Percentiles rank a stretch among this genome's conserved stretches.
These are phyloP conservation scores for Hypsibius dujardini DNA, from an alignment of 1,140 invertebrate species.

Conservation along the genomic window DNA sequence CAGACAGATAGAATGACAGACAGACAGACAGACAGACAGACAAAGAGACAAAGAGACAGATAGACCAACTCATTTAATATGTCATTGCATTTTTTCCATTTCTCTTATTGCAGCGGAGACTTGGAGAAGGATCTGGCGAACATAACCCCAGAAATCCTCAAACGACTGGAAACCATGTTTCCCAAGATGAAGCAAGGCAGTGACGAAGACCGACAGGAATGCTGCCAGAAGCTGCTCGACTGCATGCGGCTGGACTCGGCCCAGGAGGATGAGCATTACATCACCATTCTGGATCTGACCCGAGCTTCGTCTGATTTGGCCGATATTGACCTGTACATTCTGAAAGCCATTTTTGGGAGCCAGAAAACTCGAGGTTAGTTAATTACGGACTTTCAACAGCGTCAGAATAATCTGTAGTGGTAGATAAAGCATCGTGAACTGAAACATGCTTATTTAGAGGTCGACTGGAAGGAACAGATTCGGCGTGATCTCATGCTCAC, in stretches of 20 bases:
- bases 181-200: conserved; percentile 1
- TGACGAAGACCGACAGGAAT: neutral
- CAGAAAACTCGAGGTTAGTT: neutral
- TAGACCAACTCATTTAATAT: no score
- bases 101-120: neutral
- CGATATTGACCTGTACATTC: conserved; percentile 3
- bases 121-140: neutral
- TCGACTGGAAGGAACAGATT: conserved; percentile 14
- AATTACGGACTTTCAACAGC: neutral
- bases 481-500: neutral
- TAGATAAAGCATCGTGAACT: neutral
- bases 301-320: conserved; percentile 11
- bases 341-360: neutral
- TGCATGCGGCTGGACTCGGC: neutral
- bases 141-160: conserved; percentile 6
- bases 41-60: no score
- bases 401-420: neutral
- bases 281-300: conserved; percentile 31
- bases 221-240: neutral
- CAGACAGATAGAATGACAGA: no score
- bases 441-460: conserved; percentile 9
- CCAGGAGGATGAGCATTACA: conserved; percentile 30
- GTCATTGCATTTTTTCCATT: no score
- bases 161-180: conserved; percentile 1
- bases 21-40: no score